Evolutionary conservation across 2,113 vertebrate species (phyloP), one percentile per base, ranked within the genome.

Genomic region (Cyprinodon brontotheroides): DNA sequence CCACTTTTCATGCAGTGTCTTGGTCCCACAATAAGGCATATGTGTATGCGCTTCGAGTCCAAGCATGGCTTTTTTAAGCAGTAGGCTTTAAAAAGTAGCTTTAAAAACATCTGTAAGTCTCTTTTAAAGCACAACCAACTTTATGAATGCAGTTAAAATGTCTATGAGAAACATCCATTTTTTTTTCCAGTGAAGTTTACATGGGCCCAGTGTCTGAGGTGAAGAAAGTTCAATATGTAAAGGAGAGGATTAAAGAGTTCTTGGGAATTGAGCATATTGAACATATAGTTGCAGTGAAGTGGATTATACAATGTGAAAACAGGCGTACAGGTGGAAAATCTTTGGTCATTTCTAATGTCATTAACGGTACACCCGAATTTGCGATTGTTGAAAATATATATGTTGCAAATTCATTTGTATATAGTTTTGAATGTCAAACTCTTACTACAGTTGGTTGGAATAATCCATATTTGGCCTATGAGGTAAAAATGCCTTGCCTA

Each of bases 291-390:
- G 63, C 61, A 0, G 45, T 69, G 38, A 29, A 41, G n/a, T 68
- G 77, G 77, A 68, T 79, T 43, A 68, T 73, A 17, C 70, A 50
- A 53, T 14, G 73, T 73, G 69, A 69, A 67, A 72, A 78, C 61
- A 77, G 65, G 40, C 4, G 67, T 50, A 74, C n/a, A 2, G n/a
- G 59, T 60, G 59, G n/a, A 60, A 60, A 70, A 41, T 60, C 74
- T 68, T 63, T 70, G 12, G 61, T 63, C 39, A 68, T 74, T 65
- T 72, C 29, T 65, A 71, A 68, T 75, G 74, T 66, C 38, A 76
- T 47, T 37, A 75, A 53, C 70, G 3, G 22, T 66, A 40, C 17
- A 43, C 74, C 68, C 61, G 74, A 76, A 22, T 77, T 67, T 81
- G 63, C 11, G n/a, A n/a, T n/a, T n/a, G n/a, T n/a, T n/a, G n/a